These are phyloP conservation scores for Betta splendens DNA, from an alignment of 2,797 vertebrate genomes.

Conservation along the genomic window DNA sequence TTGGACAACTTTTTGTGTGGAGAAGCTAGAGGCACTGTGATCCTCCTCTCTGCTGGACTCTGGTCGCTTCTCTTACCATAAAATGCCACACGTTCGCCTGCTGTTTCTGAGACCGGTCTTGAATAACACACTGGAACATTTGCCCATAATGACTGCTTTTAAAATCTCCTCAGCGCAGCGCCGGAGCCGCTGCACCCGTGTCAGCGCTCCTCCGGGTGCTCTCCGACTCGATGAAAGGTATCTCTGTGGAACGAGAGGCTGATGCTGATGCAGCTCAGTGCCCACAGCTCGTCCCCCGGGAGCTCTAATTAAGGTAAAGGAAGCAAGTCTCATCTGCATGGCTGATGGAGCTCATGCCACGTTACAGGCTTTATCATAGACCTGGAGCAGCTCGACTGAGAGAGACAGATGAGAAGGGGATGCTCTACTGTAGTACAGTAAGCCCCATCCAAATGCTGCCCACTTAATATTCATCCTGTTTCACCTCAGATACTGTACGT, in stretches of 20 bases:
- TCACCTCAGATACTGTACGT: constrained; percentile 62
- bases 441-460: constrained; percentile 42
- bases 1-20: background rate
- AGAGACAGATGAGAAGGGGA: constrained; percentile 39
- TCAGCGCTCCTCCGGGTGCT: constrained; percentile 43
- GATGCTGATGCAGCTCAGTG: constrained; percentile 58
- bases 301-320: constrained; percentile 83
- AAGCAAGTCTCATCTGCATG: constrained; percentile 80
- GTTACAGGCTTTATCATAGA: constrained; percentile 42
- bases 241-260: constrained; percentile 53
- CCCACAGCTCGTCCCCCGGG: constrained; percentile 69
- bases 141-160: constrained; percentile 50
- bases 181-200: constrained; percentile 31
- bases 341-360: constrained; percentile 69
- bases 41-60: constrained; percentile 23
- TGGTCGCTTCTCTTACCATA: constrained; percentile 13
- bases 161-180: constrained; percentile 32
- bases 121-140: constrained; percentile 48
- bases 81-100: constrained; percentile 43
- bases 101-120: constrained; percentile 40
- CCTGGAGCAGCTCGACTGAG: constrained; percentile 37
- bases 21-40: constrained; percentile 1
- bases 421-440: constrained; percentile 43
- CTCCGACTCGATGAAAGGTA: constrained; percentile 57
- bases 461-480: constrained; percentile 70